A percentile compares a stretch with the other conserved stretches of the same genome.
phyloP scores from a whole-genome alignment of 2,888 invertebrate genomes.

The Cremastobaeus sp. region DNA sequence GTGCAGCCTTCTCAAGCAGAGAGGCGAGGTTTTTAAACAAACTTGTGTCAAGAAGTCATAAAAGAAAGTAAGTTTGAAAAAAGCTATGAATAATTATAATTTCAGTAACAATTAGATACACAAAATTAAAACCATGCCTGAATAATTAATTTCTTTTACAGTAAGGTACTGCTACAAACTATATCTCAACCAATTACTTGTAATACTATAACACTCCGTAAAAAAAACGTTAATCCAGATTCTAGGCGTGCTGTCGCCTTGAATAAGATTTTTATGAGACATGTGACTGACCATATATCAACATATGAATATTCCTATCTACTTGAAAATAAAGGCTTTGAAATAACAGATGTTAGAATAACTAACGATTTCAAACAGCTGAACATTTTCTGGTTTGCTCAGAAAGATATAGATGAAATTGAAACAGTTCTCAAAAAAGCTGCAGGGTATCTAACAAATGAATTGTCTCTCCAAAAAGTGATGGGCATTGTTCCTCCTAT shows the following conservation, averaged over 20 bases:
- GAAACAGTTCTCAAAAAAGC: conserved; percentile 80
- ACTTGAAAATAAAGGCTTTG: conserved; percentile 84
- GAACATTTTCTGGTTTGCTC: conserved; percentile 86
- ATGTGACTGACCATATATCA: conserved; percentile 88
- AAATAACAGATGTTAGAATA: conserved; percentile 86
- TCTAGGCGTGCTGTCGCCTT: conserved; percentile 83
- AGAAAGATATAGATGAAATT: conserved; percentile 80
- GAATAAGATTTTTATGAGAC: conserved; percentile 89
- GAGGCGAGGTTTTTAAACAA: background rate
- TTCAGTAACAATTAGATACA: too few relatives aligned
- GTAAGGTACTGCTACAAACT: too few relatives aligned
- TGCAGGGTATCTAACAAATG: conserved; percentile 83
- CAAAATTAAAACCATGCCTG: too few relatives aligned
- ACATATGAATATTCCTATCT: conserved; percentile 82
- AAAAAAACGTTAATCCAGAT: too few relatives aligned
- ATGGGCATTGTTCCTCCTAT: conserved; percentile 88
- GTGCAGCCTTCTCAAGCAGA: background rate
- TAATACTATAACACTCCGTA: too few relatives aligned
- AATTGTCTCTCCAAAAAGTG: conserved; percentile 84
- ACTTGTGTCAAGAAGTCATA: background rate
- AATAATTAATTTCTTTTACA: too few relatives aligned
- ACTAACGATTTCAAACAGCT: conserved; percentile 83
- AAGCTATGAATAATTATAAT: too few relatives aligned
- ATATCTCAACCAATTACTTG: too few relatives aligned
- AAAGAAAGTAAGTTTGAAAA: conserved; percentile 4